Evolutionary conservation across 2,888 invertebrate species (phyloP).

Genomic region (Tyria jacobaeae): DNA sequence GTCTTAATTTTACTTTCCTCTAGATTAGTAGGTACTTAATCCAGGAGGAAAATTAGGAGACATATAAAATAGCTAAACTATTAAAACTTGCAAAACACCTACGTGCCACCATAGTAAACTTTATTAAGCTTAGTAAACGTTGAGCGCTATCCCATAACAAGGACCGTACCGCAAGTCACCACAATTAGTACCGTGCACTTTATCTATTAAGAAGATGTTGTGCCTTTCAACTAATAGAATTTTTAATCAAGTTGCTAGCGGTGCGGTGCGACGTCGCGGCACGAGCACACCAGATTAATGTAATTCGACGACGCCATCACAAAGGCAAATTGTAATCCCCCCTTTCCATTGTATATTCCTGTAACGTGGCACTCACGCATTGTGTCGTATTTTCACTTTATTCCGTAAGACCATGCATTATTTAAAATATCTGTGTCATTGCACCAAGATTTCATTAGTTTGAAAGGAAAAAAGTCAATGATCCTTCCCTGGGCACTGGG

Average conservation of each 20-base stretch:
- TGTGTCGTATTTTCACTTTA: constrained; percentile 72
- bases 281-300: constrained; percentile 83
- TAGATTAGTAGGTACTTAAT: neutral
- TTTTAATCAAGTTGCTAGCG: constrained; percentile 85
- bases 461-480: constrained; percentile 47
- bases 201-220: constrained; percentile 82
- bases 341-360: constrained; percentile 79
- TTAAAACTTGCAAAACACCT: constrained; percentile 16
- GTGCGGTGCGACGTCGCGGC: constrained; percentile 67
- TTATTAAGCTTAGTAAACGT: constrained; percentile 46
- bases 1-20: neutral
- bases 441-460: constrained; percentile 58
- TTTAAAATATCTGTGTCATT: constrained; percentile 48
- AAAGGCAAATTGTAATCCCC: constrained; percentile 86
- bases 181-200: constrained; percentile 71
- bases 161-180: constrained; percentile 55
- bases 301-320: constrained; percentile 85
- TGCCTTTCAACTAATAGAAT: constrained; percentile 86
- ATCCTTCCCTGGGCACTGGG: neutral
- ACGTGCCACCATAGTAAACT: constrained; percentile 32
- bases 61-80: neutral
- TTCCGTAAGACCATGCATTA: constrained; percentile 55
- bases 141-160: constrained; percentile 36
- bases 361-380: constrained; percentile 74
- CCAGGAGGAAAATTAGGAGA: neutral